Evolutionary conservation across 2,888 invertebrate species (phyloP).

Genomic region (Erebia ligea): DNA sequence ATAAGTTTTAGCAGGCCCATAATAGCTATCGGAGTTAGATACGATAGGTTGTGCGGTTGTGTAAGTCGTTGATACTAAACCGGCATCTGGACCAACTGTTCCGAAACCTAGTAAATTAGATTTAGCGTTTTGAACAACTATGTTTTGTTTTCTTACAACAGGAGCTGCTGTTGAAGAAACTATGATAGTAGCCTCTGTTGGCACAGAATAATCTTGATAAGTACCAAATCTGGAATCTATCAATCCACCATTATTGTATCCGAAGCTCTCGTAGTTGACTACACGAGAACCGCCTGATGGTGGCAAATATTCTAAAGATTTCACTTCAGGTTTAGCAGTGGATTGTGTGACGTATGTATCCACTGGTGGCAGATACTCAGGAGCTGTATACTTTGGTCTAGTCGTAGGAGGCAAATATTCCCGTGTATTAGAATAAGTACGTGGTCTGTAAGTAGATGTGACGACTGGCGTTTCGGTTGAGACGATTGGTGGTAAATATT

Average conservation of each 20-base stretch:
- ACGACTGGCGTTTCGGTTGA: constrained; percentile 52
- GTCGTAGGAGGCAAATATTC: constrained; percentile 50
- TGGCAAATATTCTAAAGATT: constrained; percentile 41
- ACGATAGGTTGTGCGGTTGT: constrained; percentile 52
- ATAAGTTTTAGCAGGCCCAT: constrained; percentile 43
- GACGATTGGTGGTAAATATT: constrained; percentile 70
- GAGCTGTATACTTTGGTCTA: constrained; percentile 53
- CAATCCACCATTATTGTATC: constrained; percentile 51
- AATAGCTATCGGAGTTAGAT: constrained; percentile 52
- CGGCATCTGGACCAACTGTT: constrained; percentile 65
- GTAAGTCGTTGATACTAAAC: constrained; percentile 57
- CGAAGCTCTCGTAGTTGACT: constrained; percentile 55
- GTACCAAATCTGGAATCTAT: constrained; percentile 39
- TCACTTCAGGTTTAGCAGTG: constrained; percentile 35
- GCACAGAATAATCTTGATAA: constrained; percentile 46
- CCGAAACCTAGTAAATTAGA: constrained; percentile 67
- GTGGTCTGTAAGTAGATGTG: constrained; percentile 61
- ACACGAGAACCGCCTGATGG: constrained; percentile 42
- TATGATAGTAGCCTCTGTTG: constrained; percentile 39
- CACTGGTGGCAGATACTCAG: constrained; percentile 69
- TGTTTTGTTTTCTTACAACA: constrained; percentile 54
- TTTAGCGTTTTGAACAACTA: constrained; percentile 69
- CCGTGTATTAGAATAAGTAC: constrained; percentile 57
- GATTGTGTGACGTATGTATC: constrained; percentile 45
- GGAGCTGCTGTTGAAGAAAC: constrained; percentile 43